Evolutionary conservation across 2,888 invertebrate genomes (phyloP).

Genomic region (Tortricodes alternella): DNA sequence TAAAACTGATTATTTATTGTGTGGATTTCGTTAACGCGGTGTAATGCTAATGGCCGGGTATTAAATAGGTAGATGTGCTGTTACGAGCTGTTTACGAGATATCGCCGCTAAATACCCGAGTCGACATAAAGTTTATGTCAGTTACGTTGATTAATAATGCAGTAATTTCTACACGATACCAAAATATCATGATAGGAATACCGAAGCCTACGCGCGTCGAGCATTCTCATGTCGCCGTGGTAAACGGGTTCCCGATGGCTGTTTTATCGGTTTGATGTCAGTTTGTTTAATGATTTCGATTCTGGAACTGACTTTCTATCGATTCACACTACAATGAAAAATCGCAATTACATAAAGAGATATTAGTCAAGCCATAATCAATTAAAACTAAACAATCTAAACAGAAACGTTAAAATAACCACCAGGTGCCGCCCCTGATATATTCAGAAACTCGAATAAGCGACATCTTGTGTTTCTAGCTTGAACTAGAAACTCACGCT

Average conservation of each 20-base stretch:
- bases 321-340: not conserved
- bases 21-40: conserved; percentile 50
- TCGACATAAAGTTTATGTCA: not conserved
- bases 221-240: not conserved
- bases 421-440: not conserved
- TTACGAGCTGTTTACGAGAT: conserved; percentile 30
- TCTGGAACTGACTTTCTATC: not conserved
- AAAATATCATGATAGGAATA: not conserved
- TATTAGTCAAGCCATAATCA: not conserved
- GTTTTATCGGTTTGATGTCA: not conserved
- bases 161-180: not conserved
- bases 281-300: not conserved
- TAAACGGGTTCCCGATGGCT: too few relatives aligned
- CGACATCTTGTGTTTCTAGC: not conserved
- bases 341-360: not conserved
- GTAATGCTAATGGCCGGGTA: conserved; percentile 42
- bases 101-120: conserved; percentile 11
- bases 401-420: not conserved
- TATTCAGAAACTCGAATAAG: not conserved
- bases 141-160: not conserved
- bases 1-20: conserved; percentile 50
- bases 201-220: not conserved
- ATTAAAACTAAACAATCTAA: not conserved
- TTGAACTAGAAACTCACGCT: not conserved
- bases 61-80: conserved; percentile 20